These are phyloP conservation scores for Myotis planiceps DNA, from an alignment of 2,797 vertebrate species.

Conservation along the genomic window DNA sequence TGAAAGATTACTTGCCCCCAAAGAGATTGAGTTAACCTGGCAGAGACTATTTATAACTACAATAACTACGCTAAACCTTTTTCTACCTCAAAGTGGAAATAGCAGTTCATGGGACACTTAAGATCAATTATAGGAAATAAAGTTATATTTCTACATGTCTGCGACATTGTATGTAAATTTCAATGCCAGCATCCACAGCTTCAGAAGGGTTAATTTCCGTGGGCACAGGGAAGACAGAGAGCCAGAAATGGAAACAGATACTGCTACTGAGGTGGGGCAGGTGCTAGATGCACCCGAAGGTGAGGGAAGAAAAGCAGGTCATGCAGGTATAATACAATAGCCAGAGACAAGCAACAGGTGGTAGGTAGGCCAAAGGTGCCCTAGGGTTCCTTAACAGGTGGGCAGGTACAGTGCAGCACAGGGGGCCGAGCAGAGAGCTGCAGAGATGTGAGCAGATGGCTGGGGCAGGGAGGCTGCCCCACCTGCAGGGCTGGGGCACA, in stretches of 20 bases:
- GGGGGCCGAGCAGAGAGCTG: neutral
- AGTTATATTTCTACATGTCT: neutral
- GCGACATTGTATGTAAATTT: neutral
- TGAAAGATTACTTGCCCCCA: neutral
- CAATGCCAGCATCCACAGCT: neutral
- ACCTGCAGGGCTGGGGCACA: neutral
- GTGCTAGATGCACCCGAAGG: neutral
- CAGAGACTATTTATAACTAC: neutral
- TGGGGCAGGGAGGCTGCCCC: neutral
- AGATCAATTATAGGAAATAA: neutral
- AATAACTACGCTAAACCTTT: neutral
- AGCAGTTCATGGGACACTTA: neutral
- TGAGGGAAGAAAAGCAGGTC: neutral
- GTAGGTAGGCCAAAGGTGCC: neutral
- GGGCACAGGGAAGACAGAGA: neutral
- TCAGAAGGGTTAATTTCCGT: neutral
- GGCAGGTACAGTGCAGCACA: neutral
- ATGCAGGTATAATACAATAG: neutral
- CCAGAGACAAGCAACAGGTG: constrained; percentile 13
- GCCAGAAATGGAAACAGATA: neutral
- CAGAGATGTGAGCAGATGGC: neutral
- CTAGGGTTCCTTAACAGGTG: neutral
- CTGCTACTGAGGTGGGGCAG: neutral
- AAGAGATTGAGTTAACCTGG: neutral
- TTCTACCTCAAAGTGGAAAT: neutral